phyloP scores from a whole-genome alignment of 2,888 invertebrate species.

The Orchesellides sinensis region DNA sequence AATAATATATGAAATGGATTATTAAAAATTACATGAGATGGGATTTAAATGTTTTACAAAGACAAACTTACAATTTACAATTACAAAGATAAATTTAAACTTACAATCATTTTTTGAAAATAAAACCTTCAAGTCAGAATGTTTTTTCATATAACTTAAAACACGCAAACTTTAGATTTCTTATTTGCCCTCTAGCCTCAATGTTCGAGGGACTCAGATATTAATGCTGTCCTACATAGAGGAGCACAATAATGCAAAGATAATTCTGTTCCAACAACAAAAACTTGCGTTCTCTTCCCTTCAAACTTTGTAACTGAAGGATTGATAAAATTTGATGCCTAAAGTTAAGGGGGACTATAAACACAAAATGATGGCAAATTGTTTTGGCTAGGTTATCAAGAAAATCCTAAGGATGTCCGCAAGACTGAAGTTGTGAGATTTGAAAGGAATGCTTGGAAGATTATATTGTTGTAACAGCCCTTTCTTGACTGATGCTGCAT shows the following conservation, averaged over 20 bases:
- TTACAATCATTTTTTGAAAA: slow-evolving; percentile 33
- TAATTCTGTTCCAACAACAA: not conserved
- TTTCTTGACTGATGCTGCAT: slow-evolving; percentile 4
- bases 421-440: not conserved
- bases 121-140: not conserved
- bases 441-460: no score
- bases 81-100: not conserved
- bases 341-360: not conserved
- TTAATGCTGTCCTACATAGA: not conserved
- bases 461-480: no score
- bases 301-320: slow-evolving; percentile 26
- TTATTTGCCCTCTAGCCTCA: slow-evolving; percentile 23
- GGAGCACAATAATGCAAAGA: slow-evolving; percentile 22
- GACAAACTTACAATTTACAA: not conserved
- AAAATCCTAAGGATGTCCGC: slow-evolving; percentile 53
- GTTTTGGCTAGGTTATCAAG: not conserved
- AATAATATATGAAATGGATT: not conserved
- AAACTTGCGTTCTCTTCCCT: not conserved
- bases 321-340: not conserved
- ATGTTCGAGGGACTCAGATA: slow-evolving; percentile 38
- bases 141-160: no score
- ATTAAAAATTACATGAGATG: not conserved
- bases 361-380: not conserved
- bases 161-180: not conserved
- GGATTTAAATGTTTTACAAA: not conserved